Evolutionary conservation across 92 coral and sea anemone species (phyloP).

Genomic region (Epizoanthus ramosus): DNA sequence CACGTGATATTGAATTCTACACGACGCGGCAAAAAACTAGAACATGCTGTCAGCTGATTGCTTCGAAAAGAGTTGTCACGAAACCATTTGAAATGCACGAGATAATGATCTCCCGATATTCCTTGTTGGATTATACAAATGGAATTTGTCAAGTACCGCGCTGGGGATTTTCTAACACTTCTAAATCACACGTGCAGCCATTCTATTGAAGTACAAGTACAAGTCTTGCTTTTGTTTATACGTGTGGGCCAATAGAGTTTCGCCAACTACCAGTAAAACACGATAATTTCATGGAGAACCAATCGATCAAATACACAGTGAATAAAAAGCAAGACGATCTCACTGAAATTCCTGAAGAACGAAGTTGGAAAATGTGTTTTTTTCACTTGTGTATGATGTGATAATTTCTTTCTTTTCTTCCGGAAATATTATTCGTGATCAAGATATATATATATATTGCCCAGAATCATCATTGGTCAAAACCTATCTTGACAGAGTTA

Average conservation of each 20-base stretch:
- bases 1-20: constrained; percentile 43
- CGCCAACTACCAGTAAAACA: constrained; percentile 28
- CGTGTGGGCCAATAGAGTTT: constrained; percentile 1
- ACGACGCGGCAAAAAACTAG: constrained; percentile 38
- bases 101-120: not conserved
- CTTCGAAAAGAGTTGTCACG: constrained; percentile 10
- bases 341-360: not conserved
- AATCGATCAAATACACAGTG: not conserved
- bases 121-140: not conserved
- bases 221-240: constrained; percentile 26
- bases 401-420: too few species aligned
- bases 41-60: constrained; percentile 38
- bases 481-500: too few species aligned
- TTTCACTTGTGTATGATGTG: too few species aligned
- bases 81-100: not conserved
- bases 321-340: not conserved
- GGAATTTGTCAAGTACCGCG: not conserved
- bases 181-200: constrained; percentile 25
- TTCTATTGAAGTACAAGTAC: constrained; percentile 13
- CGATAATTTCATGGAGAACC: not conserved
- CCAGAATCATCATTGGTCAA: too few species aligned
- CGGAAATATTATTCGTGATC: too few species aligned
- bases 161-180: not conserved
- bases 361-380: not conserved
- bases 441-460: too few species aligned